A percentile compares a stretch with the other conserved stretches of the same genome.
phyloP scores from a whole-genome alignment of 2,113 vertebrate species.

The Aptenodytes forsteri region DNA sequence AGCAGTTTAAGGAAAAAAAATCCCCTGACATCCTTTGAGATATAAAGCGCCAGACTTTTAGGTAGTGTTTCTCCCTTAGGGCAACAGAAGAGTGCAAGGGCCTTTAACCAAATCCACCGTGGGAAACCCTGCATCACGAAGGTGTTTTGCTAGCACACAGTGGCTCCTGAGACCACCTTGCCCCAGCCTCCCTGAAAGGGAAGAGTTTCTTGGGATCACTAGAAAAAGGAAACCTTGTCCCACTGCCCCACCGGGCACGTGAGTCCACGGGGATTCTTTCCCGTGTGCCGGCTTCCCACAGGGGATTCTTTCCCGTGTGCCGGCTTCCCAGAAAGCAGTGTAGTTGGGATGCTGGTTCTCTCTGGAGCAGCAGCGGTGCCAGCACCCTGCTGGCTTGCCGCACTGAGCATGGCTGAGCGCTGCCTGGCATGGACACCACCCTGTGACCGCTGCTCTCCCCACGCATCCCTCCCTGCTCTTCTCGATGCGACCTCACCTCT shows the following conservation, averaged over 20 bases:
- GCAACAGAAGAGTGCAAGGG: not conserved
- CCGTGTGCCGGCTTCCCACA: accelerated
- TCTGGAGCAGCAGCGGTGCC: accelerated
- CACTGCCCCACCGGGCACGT: not conserved
- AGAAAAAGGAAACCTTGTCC: not conserved
- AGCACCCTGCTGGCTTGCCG: accelerated
- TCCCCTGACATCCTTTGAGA: not conserved
- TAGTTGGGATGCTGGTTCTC: not conserved
- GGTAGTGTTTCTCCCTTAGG: not conserved
- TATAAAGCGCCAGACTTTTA: not conserved
- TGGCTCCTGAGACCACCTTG: not conserved
- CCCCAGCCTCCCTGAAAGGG: not conserved
- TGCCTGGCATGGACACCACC: accelerated
- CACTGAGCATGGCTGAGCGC: accelerated
- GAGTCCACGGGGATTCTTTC: not conserved
- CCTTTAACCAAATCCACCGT: not conserved
- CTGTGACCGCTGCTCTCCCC: accelerated
- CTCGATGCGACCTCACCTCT: accelerated
- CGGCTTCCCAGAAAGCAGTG: not conserved
- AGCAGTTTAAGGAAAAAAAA: not conserved
- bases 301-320: accelerated
- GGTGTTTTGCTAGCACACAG: not conserved
- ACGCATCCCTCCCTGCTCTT: not conserved
- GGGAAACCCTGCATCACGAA: not conserved
- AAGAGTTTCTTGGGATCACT: not conserved